Evolutionary conservation across 2,888 invertebrate genomes (phyloP).

Genomic region (Netelia inedita): DNA sequence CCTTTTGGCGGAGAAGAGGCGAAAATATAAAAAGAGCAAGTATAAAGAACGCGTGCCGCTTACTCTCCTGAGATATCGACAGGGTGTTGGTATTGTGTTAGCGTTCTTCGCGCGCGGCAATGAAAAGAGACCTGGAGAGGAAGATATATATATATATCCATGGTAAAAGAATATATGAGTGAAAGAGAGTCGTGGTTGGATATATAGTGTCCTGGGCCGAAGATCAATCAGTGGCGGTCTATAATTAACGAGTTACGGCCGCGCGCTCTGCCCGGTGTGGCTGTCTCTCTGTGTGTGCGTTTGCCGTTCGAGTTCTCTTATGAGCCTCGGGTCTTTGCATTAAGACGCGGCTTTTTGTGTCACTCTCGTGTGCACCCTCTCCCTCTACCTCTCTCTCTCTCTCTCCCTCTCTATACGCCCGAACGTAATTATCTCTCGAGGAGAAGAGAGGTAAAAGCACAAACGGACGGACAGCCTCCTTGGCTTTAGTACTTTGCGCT

Average conservation of each 20-base stretch:
- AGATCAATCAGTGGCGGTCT: slow-evolving; percentile 85
- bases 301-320: slow-evolving; percentile 57
- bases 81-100: slow-evolving; percentile 77
- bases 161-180: slow-evolving; percentile 34
- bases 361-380: slow-evolving; percentile 76
- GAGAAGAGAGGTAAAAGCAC: slow-evolving; percentile 54
- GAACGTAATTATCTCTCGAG: slow-evolving; percentile 58
- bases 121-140: slow-evolving; percentile 18
- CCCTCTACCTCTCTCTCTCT: slow-evolving; percentile 60
- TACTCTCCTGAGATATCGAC: slow-evolving; percentile 77
- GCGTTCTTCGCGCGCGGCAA: slow-evolving; percentile 42
- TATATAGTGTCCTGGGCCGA: slow-evolving; percentile 73
- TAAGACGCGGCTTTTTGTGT: slow-evolving; percentile 84
- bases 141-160: slow-evolving; percentile 34
- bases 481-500: slow-evolving; percentile 40
- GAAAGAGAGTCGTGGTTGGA: slow-evolving; percentile 49
- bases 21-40: slow-evolving; percentile 58
- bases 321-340: slow-evolving; percentile 79
- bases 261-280: slow-evolving; percentile 64
- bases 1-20: slow-evolving; percentile 42
- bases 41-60: slow-evolving; percentile 77
- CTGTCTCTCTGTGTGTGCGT: slow-evolving; percentile 21
- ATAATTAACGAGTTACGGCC: slow-evolving; percentile 85
- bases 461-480: slow-evolving; percentile 55
- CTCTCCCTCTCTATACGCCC: slow-evolving; percentile 27